A percentile compares a stretch with the other conserved stretches of the same genome.
Evolutionary conservation across 2,888 invertebrate genomes (phyloP).

Genomic region (Callimorpha dominula): DNA sequence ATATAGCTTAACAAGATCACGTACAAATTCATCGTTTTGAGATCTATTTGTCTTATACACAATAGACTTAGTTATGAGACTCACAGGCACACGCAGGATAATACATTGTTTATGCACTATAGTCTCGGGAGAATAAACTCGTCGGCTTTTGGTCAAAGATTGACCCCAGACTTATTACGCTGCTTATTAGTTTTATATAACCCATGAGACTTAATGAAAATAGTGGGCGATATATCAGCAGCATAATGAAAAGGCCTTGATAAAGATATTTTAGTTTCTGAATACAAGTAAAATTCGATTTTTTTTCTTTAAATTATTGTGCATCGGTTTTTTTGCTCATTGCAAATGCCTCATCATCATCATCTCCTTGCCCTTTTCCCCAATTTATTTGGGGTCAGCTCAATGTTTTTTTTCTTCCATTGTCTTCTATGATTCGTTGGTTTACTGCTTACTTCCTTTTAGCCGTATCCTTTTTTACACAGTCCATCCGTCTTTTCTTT

Average conservation of each 20-base stretch:
- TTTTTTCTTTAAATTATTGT: neutral
- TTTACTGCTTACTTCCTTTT: too few species aligned
- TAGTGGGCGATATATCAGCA: constrained; percentile 46
- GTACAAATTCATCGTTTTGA: constrained; percentile 38
- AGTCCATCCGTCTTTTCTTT: too few species aligned
- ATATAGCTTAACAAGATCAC: constrained; percentile 22
- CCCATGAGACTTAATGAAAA: constrained; percentile 65
- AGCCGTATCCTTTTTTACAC: too few species aligned
- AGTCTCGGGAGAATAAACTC: constrained; percentile 61
- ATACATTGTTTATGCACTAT: constrained; percentile 62
- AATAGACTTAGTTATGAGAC: constrained; percentile 33
- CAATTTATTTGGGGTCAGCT: too few species aligned
- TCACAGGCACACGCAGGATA: constrained; percentile 38
- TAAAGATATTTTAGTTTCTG: constrained; percentile 29
- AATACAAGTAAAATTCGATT: neutral
- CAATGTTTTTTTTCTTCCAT: too few species aligned
- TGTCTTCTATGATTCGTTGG: too few species aligned
- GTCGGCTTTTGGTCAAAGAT: constrained; percentile 57
- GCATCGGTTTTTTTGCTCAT: too few species aligned
- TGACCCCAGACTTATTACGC: constrained; percentile 67
- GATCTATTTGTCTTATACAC: constrained; percentile 36
- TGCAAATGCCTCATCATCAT: too few species aligned
- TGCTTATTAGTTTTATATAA: constrained; percentile 68
- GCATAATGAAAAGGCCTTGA: constrained; percentile 39
- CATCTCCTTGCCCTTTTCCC: too few species aligned